These are phyloP conservation scores for Ursus arctos DNA, from an alignment of 2,113 vertebrate species.

Conservation along the genomic window DNA sequence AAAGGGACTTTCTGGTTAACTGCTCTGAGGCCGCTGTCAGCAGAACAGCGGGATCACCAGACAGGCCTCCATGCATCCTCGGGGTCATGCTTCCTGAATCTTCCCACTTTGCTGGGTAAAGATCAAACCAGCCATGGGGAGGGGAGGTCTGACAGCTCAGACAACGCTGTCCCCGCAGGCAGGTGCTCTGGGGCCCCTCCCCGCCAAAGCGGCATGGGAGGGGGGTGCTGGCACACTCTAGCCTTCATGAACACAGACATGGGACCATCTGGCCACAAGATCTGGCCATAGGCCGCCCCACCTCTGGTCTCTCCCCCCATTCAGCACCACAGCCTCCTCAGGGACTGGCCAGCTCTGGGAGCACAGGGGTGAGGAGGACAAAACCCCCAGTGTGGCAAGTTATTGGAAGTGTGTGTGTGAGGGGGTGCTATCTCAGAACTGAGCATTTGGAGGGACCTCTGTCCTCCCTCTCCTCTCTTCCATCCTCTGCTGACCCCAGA, in stretches of 20 bases:
- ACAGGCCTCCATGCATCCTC: not conserved
- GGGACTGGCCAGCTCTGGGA: not conserved
- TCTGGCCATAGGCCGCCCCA: rapidly evolving
- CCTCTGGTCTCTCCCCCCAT: not conserved
- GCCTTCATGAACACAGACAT: not conserved
- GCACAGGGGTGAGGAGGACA: not conserved
- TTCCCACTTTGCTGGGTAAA: not conserved
- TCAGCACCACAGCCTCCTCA: not conserved
- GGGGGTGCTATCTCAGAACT: too few relatives aligned
- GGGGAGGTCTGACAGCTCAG: not conserved
- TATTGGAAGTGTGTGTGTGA: not conserved
- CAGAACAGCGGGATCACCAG: slow-evolving; percentile 40
- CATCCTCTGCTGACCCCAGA: not conserved
- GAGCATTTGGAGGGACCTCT: not conserved
- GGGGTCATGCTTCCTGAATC: not conserved
- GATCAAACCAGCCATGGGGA: not conserved
- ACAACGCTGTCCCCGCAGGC: not conserved
- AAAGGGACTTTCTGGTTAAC: slow-evolving; percentile 63
- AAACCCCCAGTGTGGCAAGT: not conserved
- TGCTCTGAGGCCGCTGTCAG: slow-evolving; percentile 49
- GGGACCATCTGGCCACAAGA: not conserved
- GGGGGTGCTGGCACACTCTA: too few relatives aligned
- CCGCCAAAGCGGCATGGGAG: not conserved
- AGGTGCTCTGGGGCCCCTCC: not conserved
- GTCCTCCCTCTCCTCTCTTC: not conserved